Conservation (phyloP, 2,113 vertebrate species). For the Dendropsophus ebraccatus region DNA sequence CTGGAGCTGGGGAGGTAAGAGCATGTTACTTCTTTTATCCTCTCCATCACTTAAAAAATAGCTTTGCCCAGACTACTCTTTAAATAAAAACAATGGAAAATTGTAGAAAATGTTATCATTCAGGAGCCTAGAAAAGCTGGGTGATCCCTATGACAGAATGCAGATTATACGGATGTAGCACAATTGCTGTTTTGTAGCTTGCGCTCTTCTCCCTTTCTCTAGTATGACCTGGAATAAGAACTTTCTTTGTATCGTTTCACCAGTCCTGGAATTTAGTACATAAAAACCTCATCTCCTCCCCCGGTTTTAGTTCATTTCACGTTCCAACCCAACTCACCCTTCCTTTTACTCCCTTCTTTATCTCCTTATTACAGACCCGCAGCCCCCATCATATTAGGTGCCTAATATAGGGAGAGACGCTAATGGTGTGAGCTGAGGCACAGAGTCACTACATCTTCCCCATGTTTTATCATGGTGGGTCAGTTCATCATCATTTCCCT, state of each 20-base stretch:
- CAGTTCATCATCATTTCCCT: neutral
- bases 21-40: too few relatives aligned
- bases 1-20: too few relatives aligned
- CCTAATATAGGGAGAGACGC: neutral
- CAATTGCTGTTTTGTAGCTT: neutral
- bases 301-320: neutral
- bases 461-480: neutral
- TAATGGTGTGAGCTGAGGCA: neutral
- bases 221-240: neutral
- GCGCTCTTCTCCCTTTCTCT: neutral
- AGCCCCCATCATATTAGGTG: neutral
- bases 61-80: too few relatives aligned
- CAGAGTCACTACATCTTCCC: neutral
- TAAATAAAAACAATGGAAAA: too few relatives aligned
- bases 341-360: constrained; percentile 10
- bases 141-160: too few relatives aligned
- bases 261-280: constrained; percentile 16
- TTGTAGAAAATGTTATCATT: too few relatives aligned
- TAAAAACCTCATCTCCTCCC: constrained; percentile 3
- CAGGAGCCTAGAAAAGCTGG: too few relatives aligned
- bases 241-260: constrained; percentile 9
- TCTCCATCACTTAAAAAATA: too few relatives aligned
- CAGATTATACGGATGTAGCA: too few relatives aligned
- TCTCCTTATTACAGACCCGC: constrained; percentile 8
- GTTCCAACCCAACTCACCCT: neutral